A percentile compares a stretch with the other conserved stretches of the same genome.
Evolutionary conservation across 2,888 invertebrate species (phyloP).

Genomic region (Ornithoptera alexandrae): DNA sequence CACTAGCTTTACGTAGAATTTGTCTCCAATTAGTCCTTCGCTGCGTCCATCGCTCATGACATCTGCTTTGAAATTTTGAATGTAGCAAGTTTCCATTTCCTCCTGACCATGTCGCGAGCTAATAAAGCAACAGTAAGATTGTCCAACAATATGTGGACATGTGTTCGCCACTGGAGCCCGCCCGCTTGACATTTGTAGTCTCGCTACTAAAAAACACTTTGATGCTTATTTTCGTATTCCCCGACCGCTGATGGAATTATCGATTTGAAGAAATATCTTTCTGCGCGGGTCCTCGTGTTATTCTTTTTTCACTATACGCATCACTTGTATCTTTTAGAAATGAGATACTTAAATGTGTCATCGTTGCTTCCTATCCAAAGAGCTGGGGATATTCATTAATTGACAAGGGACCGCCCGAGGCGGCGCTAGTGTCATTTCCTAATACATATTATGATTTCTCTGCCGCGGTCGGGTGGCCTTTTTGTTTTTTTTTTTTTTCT

Average conservation of each 20-base stretch:
- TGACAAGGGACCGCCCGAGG: conserved; percentile 41
- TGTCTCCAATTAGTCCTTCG: conserved; percentile 53
- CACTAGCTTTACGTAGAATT: conserved; percentile 42
- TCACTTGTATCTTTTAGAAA: conserved; percentile 67
- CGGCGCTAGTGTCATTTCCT: conserved; percentile 38
- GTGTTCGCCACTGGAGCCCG: conserved; percentile 69
- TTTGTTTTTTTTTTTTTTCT: conserved; percentile 5
- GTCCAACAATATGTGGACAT: conserved; percentile 76
- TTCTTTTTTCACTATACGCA: conserved; percentile 57
- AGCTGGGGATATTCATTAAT: conserved; percentile 60
- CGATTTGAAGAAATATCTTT: conserved; percentile 73
- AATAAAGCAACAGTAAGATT: conserved; percentile 76
- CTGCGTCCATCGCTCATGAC: conserved; percentile 46
- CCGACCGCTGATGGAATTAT: conserved; percentile 73
- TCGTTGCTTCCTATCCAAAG: conserved; percentile 70
- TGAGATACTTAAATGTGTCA: conserved; percentile 73
- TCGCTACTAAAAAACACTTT: conserved; percentile 76
- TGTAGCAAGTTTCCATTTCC: conserved; percentile 62
- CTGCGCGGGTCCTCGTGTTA: conserved; percentile 65
- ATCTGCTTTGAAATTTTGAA: conserved; percentile 60
- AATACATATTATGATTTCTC: conserved; percentile 32
- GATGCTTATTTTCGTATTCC: conserved; percentile 78
- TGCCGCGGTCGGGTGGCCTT: conserved; percentile 15
- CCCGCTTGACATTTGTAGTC: conserved; percentile 72
- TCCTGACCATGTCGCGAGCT: conserved; percentile 58